Conservation (phyloP, 2,113 vertebrate species). For the Promerops cafer region DNA sequence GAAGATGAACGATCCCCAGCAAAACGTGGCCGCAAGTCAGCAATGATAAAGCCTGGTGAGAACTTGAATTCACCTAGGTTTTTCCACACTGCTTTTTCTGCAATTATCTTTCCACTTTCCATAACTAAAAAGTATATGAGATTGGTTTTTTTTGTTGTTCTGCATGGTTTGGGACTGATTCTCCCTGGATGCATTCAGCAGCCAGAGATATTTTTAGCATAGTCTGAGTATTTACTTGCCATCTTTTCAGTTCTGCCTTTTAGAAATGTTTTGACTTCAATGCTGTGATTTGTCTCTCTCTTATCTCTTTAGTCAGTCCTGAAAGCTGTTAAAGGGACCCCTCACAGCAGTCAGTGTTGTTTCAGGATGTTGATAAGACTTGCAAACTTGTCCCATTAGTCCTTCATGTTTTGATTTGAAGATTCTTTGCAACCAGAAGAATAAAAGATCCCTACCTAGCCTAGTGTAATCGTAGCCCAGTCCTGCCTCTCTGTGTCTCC, state of each 20-base stretch:
- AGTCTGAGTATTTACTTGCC: background rate
- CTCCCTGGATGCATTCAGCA: background rate
- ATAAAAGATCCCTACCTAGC: background rate
- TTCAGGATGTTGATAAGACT: background rate
- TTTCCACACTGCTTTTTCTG: background rate
- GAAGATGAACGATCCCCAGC: constrained; percentile 81
- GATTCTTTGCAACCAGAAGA: background rate
- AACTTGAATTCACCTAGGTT: background rate
- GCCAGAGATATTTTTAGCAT: background rate
- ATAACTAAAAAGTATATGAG: background rate
- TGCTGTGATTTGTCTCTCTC: background rate
- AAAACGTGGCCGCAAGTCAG: constrained; percentile 87
- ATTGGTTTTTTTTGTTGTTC: background rate
- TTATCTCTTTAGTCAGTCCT: background rate
- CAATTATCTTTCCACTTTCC: background rate
- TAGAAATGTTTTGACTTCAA: background rate
- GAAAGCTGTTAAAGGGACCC: background rate
- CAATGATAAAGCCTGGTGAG: constrained; percentile 77
- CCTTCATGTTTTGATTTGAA: background rate
- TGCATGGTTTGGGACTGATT: background rate
- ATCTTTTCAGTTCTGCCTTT: background rate
- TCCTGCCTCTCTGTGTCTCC: background rate
- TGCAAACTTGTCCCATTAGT: background rate
- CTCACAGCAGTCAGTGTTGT: background rate
- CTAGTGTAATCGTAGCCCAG: background rate